phyloP scores from a whole-genome alignment of 1,140 invertebrate species.

The Panagrolaimus sp. region DNA sequence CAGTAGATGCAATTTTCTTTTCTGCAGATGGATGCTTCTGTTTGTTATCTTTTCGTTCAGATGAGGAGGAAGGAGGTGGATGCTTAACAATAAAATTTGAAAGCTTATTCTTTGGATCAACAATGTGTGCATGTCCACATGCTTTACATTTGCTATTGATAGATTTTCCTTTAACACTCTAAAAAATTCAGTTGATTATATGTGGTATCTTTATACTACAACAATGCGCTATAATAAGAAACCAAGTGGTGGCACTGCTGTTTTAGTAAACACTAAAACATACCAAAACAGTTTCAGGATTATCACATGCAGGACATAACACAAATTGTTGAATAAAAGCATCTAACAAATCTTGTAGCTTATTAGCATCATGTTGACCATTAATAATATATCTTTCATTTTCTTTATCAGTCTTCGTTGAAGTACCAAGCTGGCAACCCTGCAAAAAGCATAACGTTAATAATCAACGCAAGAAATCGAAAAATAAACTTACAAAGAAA shows the following conservation, averaged over 20 bases:
- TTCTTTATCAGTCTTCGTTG: slow-evolving; percentile 95
- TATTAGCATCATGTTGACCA: slow-evolving; percentile 91
- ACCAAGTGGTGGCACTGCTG: no score
- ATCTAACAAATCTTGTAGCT: slow-evolving; percentile 92
- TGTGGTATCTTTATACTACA: no score
- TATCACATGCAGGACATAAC: slow-evolving; percentile 92
- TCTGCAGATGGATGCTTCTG: slow-evolving; percentile 15
- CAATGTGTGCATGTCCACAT: slow-evolving; percentile 83
- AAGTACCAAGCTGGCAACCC: slow-evolving; percentile 96
- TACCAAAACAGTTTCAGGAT: slow-evolving; percentile 92
- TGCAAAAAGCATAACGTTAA: slow-evolving; percentile 59
- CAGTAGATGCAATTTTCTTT: slow-evolving; percentile 30
- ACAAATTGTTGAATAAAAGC: slow-evolving; percentile 97
- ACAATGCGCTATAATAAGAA: not conserved
- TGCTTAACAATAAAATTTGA: slow-evolving; percentile 98
- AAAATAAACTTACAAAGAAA: slow-evolving; percentile 72
- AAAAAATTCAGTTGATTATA: slow-evolving; percentile 21
- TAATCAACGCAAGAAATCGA: no score
- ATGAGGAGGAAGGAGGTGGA: slow-evolving; percentile 63
- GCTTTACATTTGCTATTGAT: slow-evolving; percentile 94
- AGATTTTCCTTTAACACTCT: slow-evolving; percentile 56
- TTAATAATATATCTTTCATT: slow-evolving; percentile 99
- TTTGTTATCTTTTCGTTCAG: slow-evolving; percentile 35
- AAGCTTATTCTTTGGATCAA: slow-evolving; percentile 86
- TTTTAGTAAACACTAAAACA: slow-evolving; percentile 25